Evolutionary conservation across 2,797 vertebrate genomes (phyloP).

Genomic region (Chloroceryle inda): DNA sequence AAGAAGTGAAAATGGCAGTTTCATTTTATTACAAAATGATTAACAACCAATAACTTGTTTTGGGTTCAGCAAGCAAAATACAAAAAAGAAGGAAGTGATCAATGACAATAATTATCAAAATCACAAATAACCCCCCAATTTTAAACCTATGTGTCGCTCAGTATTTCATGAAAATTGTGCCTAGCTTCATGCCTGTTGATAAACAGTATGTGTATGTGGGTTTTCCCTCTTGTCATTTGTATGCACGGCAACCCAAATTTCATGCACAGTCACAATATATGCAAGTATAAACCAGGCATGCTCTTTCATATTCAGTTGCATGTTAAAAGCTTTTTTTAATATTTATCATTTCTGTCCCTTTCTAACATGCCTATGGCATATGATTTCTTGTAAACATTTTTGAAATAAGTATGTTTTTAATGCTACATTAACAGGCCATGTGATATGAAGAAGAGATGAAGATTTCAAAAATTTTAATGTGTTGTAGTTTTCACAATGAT

Average conservation of each 20-base stretch:
- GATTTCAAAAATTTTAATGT: background rate
- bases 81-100: background rate
- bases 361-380: background rate
- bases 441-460: background rate
- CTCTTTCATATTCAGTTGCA: background rate
- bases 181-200: background rate
- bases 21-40: background rate
- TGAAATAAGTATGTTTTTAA: background rate
- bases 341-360: background rate
- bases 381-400: background rate
- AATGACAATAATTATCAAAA: background rate
- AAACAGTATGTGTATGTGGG: fast-evolving
- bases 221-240: background rate
- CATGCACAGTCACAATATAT: background rate
- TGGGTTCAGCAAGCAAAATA: background rate
- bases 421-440: background rate
- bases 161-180: background rate
- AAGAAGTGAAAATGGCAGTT: background rate
- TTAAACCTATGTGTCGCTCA: background rate
- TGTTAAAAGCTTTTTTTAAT: background rate
- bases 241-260: background rate
- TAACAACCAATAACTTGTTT: background rate
- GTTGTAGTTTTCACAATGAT: background rate
- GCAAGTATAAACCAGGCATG: background rate
- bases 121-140: fast-evolving